Evolutionary conservation across 2,113 vertebrate species (phyloP).

Genomic region (Mellivora capensis): DNA sequence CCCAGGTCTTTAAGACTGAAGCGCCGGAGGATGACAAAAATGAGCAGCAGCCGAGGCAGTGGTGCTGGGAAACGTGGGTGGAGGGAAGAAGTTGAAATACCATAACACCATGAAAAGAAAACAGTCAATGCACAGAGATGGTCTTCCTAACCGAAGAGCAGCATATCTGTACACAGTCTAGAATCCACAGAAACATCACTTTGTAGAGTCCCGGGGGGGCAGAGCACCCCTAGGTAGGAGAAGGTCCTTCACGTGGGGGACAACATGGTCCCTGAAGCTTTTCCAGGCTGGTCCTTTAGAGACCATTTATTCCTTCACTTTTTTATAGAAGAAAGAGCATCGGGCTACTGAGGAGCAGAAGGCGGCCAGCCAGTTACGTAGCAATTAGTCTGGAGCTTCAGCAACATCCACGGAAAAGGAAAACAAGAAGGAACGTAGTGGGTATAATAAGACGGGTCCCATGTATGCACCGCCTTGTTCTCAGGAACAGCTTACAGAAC

Average conservation of each 20-base stretch:
- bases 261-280: background rate
- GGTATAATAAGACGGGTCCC: background rate
- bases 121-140: background rate
- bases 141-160: background rate
- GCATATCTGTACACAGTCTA: background rate
- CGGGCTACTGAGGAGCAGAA: background rate
- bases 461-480: too few relatives aligned
- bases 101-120: background rate
- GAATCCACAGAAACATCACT: background rate
- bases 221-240: too few relatives aligned
- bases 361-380: background rate
- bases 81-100: background rate
- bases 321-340: background rate
- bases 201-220: background rate
- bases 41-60: accelerated
- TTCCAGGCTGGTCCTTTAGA: background rate
- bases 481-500: background rate
- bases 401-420: background rate
- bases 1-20: background rate
- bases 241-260: background rate
- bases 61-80: accelerated
- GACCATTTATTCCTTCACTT: background rate
- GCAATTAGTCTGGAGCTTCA: background rate
- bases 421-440: background rate
- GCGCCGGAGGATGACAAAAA: background rate